These are phyloP conservation scores for Drosophila atroscutellata DNA, from an alignment of 2,888 invertebrate species.

Conservation along the genomic window DNA sequence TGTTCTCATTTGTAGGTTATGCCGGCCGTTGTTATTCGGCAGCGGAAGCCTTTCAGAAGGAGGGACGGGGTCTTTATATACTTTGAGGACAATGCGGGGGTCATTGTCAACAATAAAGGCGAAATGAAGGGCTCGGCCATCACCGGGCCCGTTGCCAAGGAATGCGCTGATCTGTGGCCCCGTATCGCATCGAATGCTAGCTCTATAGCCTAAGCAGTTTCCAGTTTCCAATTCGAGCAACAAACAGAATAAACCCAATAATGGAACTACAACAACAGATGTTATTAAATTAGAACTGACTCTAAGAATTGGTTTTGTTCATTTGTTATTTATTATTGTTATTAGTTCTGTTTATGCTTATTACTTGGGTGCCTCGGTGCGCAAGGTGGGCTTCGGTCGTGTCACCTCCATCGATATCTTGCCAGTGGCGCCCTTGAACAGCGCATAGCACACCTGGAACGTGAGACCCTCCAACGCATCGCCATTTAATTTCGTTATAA, in stretches of 20 bases:
- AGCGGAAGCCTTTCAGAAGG: constrained; percentile 99
- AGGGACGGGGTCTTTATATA: constrained; percentile 99
- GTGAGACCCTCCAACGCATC: constrained; percentile 91
- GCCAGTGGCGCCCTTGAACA: constrained; percentile 94
- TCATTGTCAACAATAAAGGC: constrained; percentile 99
- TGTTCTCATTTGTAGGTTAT: constrained; percentile 89
- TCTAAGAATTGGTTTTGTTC: constrained; percentile 51
- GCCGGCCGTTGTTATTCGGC: constrained; percentile 99
- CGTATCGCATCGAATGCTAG: constrained; percentile 99
- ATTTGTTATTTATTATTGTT: constrained; percentile 30
- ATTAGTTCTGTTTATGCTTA: constrained; percentile 29
- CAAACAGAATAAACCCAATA: constrained; percentile 58
- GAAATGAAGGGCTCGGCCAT: constrained; percentile 99
- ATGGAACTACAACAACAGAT: constrained; percentile 65
- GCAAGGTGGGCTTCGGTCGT: constrained; percentile 89
- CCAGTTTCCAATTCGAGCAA: constrained; percentile 42
- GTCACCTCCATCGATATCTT: constrained; percentile 93
- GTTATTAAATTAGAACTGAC: constrained; percentile 70
- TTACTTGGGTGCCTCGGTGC: constrained; percentile 80
- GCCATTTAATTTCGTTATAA: constrained; percentile 94
- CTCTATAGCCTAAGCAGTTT: constrained; percentile 93
- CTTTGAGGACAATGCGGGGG: constrained; percentile 99
- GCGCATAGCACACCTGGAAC: constrained; percentile 94
- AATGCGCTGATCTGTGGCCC: constrained; percentile 99
- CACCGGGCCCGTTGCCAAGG: constrained; percentile 99